These are phyloP conservation scores for Mizuhopecten yessoensis DNA, from an alignment of 1,140 invertebrate species.

Conservation along the genomic window DNA sequence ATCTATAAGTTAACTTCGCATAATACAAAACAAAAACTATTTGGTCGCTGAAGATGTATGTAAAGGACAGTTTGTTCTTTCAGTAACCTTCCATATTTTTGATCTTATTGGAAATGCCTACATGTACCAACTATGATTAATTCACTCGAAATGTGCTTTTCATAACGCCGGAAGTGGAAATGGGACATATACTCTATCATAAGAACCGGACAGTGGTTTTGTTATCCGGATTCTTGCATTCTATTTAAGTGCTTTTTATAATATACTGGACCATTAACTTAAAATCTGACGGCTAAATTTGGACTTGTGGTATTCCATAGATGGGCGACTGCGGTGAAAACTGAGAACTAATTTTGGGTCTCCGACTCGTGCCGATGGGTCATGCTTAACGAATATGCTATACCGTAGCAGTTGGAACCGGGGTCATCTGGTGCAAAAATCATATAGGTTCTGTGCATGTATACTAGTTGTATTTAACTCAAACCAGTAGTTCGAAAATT, in stretches of 20 bases:
- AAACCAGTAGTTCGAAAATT: no score
- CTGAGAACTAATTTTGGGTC: constrained; percentile 38
- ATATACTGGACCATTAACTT: not conserved
- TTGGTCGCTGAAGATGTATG: no score
- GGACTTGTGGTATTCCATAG: not conserved
- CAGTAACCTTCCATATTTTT: no score
- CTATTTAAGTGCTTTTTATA: not conserved
- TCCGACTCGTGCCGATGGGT: not conserved
- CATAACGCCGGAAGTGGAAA: not conserved
- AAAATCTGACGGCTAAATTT: constrained; percentile 34
- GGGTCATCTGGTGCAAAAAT: not conserved
- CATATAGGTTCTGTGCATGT: not conserved
- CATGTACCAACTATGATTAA: not conserved
- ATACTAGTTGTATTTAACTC: not conserved
- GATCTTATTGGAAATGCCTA: no score
- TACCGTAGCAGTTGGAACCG: not conserved
- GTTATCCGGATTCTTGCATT: not conserved
- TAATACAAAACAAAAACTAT: no score
- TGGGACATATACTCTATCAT: not conserved
- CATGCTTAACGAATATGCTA: not conserved
- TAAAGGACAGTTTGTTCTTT: no score
- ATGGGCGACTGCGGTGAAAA: constrained; percentile 21
- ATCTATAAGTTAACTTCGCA: no score
- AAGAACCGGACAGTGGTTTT: not conserved
- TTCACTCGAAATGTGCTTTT: not conserved